Conservation (phyloP, 2,888 invertebrate genomes). For the Leptopterna dolabrata region DNA sequence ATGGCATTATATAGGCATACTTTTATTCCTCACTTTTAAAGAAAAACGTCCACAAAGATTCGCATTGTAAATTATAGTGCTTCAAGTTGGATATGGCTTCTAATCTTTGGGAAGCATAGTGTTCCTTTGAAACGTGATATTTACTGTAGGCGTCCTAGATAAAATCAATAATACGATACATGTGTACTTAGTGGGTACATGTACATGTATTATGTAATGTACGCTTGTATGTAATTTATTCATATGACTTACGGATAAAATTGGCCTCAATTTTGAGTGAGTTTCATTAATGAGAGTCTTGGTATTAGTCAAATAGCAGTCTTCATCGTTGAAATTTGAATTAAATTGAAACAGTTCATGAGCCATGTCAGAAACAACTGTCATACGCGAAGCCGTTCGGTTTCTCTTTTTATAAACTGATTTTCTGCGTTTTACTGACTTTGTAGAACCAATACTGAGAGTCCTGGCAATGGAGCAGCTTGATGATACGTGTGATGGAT, state of each 20-base stretch:
- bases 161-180: neutral
- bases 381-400: neutral
- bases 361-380: neutral
- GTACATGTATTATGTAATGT: too few relatives aligned
- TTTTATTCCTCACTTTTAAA: neutral
- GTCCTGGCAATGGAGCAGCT: neutral
- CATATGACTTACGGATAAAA: neutral
- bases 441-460: neutral
- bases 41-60: constrained; percentile 30
- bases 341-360: neutral
- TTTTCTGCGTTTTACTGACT: neutral
- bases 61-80: constrained; percentile 43
- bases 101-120: neutral
- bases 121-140: neutral
- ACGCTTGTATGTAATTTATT: neutral
- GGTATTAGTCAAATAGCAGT: constrained; percentile 24
- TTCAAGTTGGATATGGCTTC: neutral
- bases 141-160: constrained; percentile 5
- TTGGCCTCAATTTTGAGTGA: neutral
- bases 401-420: neutral
- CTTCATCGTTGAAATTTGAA: neutral
- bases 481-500: neutral
- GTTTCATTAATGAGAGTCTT: constrained; percentile 19
- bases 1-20: too few relatives aligned
- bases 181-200: neutral